Base-by-base conservation (phyloP, 2,113 vertebrate genomes). In the Cynocephalus volans region DNA sequence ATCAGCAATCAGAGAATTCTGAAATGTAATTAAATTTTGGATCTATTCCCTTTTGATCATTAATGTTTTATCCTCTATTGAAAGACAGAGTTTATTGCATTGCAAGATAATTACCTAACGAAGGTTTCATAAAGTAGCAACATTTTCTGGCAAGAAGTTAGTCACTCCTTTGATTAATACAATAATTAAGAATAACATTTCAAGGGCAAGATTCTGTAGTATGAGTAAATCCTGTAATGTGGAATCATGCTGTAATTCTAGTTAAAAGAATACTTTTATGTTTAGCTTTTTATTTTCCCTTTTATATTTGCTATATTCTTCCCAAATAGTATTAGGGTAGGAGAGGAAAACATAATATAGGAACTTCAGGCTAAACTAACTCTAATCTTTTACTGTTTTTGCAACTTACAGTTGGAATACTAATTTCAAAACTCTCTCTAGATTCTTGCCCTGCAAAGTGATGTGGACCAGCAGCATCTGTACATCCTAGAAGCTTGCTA, bases 21-120 rank as follows among this genome's bases (percentile, higher is more conserved):
- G 76, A 97, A 93, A 97, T 80, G 36, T 97, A 96, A 87, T 97
- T 93, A 97, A 93, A 86, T 52, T 95, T 96, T 90, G 45, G 33
- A 94, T n/a, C 48, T 94, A 54, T 83, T 95, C 72, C 21, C 17
- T 70, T 97, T 60, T 94, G 81, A 82, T 85, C 73, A 86, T 88
- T 90, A 93, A 94, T 56, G 45, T 76, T 93, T 6, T 95, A 85
- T 92, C 23, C 24, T 13, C 8, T 97, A 48, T 76, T 79, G 86
- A 96, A 94, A 94, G 45, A 54, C 28, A 67, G 62, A 79, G 19
- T 92, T 97, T 96, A 93, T n/a, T 83, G 5, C 31, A 86, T 54
- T 93, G 67, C 45, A 92, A 95, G 21, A 93, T 92, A 95, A 95
- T 96, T 96, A 95, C 48, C 48, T 87, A 93, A 96, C 93, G 56